Evolutionary conservation across 2,797 vertebrate genomes (phyloP), one percentile per base, ranked within the genome.

Genomic region (Passerculus sandwichensis): DNA sequence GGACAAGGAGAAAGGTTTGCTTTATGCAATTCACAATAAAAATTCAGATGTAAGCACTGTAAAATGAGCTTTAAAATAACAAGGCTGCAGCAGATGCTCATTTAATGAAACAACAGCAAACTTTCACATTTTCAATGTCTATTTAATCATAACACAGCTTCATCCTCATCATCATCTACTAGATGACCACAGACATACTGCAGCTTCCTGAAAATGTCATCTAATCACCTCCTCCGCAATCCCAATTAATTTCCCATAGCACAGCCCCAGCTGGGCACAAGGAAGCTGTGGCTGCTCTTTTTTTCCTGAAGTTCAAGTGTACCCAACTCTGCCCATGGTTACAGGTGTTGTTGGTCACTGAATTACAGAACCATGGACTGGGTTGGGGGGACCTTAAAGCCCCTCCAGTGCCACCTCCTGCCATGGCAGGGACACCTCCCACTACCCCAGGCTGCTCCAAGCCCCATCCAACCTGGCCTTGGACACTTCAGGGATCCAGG

Each of bases 251-350:
- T 70, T 13, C 32, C 77, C n/a, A 0, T 1, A 13, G 50, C 13
- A 1, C 77, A 80, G 15, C 45, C 50, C 54, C 59, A 32, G 4
- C 42, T 53, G 11, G 1, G 51, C 10, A n/a, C 1, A 0, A 8
- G 14, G 57, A 61, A 70, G 26, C 51, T 27, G 5, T 1, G 56
- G 44, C 30, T 61, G 60, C 56, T 88, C 82, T 72, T 51, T 53
- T 25, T 18, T 27, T 44, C 53, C 53, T 75, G 22, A 44, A 32
- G 61, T 51, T 65, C 20, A 18, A n/a, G 69, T 8, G 57, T 72
- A 14, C 18, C 6, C 29, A 71, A 2, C 20, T 13, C 44, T 38
- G 32, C 42, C 45, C 5, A 8, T 2, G 54, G 22, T 34, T 34
- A 15, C 1, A 36, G 54, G 34, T 54, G 32, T 8, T 57, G 42